Percentiles rank a stretch among this genome's conserved stretches.
Conservation (phyloP, 2,888 invertebrate genomes). For the Lagria hirta region DNA sequence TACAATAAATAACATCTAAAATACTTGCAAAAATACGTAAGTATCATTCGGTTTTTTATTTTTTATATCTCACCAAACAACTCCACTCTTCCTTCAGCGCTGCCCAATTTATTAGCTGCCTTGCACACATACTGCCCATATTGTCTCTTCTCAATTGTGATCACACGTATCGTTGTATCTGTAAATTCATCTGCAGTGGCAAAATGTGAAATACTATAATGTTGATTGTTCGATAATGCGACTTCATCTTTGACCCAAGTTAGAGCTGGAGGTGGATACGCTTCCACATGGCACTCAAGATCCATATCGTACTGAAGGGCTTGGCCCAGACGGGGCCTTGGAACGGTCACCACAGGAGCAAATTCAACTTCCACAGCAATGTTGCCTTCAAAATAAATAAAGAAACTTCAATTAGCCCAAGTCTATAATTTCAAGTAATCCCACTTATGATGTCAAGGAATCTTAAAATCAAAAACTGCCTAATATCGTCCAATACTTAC, state of each 20-base stretch:
- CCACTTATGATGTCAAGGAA: background rate
- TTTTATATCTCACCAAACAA: conserved; percentile 75
- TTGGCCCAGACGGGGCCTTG: conserved; percentile 79
- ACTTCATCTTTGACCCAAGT: conserved; percentile 86
- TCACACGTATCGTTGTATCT: conserved; percentile 84
- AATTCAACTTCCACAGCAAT: conserved; percentile 91
- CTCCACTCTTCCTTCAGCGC: conserved; percentile 76
- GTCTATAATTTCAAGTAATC: background rate
- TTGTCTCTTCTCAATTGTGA: conserved; percentile 88
- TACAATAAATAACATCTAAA: no score
- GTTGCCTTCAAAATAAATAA: conserved; percentile 57
- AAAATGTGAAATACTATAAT: conserved; percentile 88
- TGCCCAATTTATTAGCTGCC: conserved; percentile 85
- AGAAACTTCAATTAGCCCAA: no score
- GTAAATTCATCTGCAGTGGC: conserved; percentile 91
- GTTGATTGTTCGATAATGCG: conserved; percentile 84
- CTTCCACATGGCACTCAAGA: conserved; percentile 91
- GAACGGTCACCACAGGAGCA: conserved; percentile 82
- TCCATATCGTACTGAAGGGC: conserved; percentile 94
- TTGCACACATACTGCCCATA: conserved; percentile 85
- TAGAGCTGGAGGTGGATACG: conserved; percentile 91
- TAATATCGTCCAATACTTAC: no score
- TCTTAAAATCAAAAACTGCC: no score
- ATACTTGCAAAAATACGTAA: no score
- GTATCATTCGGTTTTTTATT: no score